Evolutionary conservation across 1,140 invertebrate species (phyloP), one percentile per base, ranked within the genome.

Genomic region (Atopsyche davidsoni): DNA sequence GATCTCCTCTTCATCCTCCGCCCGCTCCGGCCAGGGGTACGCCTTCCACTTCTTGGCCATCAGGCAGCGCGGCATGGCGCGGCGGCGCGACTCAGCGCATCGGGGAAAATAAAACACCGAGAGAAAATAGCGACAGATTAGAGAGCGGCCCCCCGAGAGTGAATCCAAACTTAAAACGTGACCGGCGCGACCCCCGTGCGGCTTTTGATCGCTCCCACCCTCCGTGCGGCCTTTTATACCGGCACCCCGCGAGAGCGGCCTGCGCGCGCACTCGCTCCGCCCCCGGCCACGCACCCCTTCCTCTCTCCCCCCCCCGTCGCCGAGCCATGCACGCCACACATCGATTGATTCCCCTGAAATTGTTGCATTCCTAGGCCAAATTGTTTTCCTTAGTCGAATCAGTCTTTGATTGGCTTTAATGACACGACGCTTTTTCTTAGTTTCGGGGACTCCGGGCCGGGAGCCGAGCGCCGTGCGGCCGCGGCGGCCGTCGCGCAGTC

Each of bases 1-100:
- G 71, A 87, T 87, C 68, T 87, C 85, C 72, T 88, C 86, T 46
- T 89, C 86, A 52, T 87, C 85, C 55, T 82, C 80, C 52, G 73
- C 73, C 59, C 83, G 77, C 65, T 83, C 81, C 62, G 80, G 79
- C 82, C 85, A 85, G 58, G 85, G 82, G 73, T 86, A 86, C 60
- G 80, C 83, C 79, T 89, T 90, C 86, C 87, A 89, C 76, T 91
- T 90, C 72, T 90, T 89, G 60, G 87, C 87, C 86, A 91, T 90
- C 62, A 89, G 79, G 76, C 85, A 89, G 65, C 86, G 85, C 70
- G 86, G 86, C 86, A 89, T 89, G 64, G 68, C 73, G 72, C 68
- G 47, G 28, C 57, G 64, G 68, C 72, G 70, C 67, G 46, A 21
- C 56, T 62, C 66, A 69, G 68, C 55, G 68, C 70, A 71, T 71